phyloP scores from a whole-genome alignment of 1,140 invertebrate genomes.

The Hestina assimilis region DNA sequence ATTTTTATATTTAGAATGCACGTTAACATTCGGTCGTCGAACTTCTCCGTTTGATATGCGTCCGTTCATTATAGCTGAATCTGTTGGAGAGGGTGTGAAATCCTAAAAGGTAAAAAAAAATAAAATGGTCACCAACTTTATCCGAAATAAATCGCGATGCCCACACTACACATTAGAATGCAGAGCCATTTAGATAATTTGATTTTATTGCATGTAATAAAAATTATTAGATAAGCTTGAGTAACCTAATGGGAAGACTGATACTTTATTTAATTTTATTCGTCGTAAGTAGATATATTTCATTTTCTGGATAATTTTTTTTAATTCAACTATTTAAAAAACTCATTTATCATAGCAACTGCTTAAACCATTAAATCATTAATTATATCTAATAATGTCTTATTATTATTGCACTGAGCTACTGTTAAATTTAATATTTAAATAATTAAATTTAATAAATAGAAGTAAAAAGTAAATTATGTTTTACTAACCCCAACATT shows the following conservation, averaged over 20 bases:
- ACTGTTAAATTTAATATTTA: neutral
- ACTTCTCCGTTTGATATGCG: conserved; percentile 56
- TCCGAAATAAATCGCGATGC: too few relatives aligned
- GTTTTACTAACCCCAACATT: conserved; percentile 81
- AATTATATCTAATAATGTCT: neutral
- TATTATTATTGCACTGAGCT: conserved; percentile 3
- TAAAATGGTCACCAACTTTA: too few relatives aligned
- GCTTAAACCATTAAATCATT: neutral
- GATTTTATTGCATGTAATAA: too few relatives aligned
- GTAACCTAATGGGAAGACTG: too few relatives aligned
- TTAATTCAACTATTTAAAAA: too few relatives aligned
- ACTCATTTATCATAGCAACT: neutral
- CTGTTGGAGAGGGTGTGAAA: conserved; percentile 70
- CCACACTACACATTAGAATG: too few relatives aligned
- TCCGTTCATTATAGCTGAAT: conserved; percentile 65
- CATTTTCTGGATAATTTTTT: too few relatives aligned
- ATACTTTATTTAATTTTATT: too few relatives aligned
- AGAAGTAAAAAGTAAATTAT: neutral
- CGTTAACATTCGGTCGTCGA: conserved; percentile 80
- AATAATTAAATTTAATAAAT: neutral
- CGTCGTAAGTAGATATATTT: too few relatives aligned
- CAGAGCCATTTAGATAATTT: too few relatives aligned
- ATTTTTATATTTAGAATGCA: conserved; percentile 92
- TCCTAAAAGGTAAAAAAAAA: conserved; percentile 59
- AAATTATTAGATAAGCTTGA: too few relatives aligned